Conservation (phyloP, 1,140 invertebrate species). For the Asobara japonica region DNA sequence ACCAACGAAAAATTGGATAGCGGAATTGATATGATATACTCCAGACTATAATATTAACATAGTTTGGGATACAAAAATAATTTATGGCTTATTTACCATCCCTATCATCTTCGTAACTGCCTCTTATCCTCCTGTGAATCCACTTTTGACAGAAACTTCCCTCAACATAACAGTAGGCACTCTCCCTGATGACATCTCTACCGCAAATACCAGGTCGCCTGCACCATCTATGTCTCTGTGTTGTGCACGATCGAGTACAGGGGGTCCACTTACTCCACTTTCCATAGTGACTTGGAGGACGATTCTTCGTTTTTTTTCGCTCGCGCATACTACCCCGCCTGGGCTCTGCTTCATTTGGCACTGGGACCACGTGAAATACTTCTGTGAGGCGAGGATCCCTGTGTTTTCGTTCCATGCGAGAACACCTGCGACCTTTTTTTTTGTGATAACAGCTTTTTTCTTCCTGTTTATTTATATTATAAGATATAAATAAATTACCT, state of each 20-base stretch:
- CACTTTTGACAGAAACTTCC: slow-evolving; percentile 81
- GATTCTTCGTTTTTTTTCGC: background rate
- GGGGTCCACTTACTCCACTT: slow-evolving; percentile 73
- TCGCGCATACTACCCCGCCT: slow-evolving; percentile 50
- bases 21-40: too few species aligned
- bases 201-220: slow-evolving; percentile 78
- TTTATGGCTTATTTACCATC: slow-evolving; percentile 43
- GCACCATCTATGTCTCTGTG: slow-evolving; percentile 74
- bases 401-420: slow-evolving; percentile 53
- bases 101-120: slow-evolving; percentile 56
- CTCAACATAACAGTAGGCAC: slow-evolving; percentile 85
- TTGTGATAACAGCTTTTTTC: slow-evolving; percentile 57
- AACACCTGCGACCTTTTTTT: slow-evolving; percentile 45
- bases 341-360: slow-evolving; percentile 55
- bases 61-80: background rate
- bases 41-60: too few species aligned
- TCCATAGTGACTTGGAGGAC: slow-evolving; percentile 58
- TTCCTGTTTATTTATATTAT: slow-evolving; percentile 45
- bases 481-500: background rate
- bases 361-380: slow-evolving; percentile 54
- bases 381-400: slow-evolving; percentile 44
- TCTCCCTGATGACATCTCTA: slow-evolving; percentile 78
- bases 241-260: slow-evolving; percentile 71
- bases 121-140: slow-evolving; percentile 71
- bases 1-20: too few species aligned